Evolutionary conservation across 1,140 invertebrate species (phyloP), one percentile per base, ranked within the genome.

Genomic region (Augochlora pura): DNA sequence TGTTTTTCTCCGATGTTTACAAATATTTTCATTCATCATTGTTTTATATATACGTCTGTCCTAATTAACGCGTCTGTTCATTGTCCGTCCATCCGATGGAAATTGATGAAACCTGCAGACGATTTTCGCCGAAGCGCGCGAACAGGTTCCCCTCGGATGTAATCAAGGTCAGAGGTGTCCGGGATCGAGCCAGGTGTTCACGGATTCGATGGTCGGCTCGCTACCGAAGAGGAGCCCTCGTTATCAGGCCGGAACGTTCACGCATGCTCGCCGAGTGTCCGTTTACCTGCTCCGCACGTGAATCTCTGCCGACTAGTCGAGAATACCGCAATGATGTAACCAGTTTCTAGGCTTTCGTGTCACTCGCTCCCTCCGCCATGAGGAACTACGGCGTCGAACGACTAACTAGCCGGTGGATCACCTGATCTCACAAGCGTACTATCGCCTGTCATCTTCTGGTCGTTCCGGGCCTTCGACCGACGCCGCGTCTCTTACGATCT

Each of bases 281-380:
- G 25, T 64, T 39, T 18, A 42, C 49, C 10, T 25, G 57, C 9
- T 42, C 60, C 38, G 49, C 69, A 73, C 69, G 70, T 79, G 77
- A 79, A 79, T 73, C 77, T 79, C 49, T 38, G 62, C 62, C 70
- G 70, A 73, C 49, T 79, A 79, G 77, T 66, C 60, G 42, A 64
- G 66, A 32, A 80, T 80, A 75, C 78, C 65, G 71, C 54, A 71
- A 69, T 86, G 85, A 84, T 86, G 81, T 79, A 84, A 83, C 78
- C 77, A 74, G 78, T 83, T 84, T 84, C 81, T 86, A 86, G 81
- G 78, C 85, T 76, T 84, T 84, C 85, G 85, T 84, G 85, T 84
- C 81, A 84, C 69, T 69, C 81, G 21, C n/a, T 49, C 76, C 69
- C 77, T 68, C 78, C 77, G 75, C 82, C 83, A 86, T 69, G 80